Evolutionary conservation across 2,113 vertebrate species (phyloP).

Genomic region (Numenius arquata): DNA sequence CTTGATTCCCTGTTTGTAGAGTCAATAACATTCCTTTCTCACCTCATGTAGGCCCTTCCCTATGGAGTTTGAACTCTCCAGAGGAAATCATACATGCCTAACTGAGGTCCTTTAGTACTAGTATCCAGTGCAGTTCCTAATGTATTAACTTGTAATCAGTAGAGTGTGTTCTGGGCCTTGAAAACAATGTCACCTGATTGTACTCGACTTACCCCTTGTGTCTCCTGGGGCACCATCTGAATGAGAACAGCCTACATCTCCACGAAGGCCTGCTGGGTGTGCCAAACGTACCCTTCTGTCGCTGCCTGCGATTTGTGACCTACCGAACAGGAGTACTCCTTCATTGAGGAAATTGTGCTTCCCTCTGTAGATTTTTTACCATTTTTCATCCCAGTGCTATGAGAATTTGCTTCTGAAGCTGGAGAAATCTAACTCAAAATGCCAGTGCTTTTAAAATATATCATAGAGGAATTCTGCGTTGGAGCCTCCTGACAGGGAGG

Average conservation of each 20-base stretch:
- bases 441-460: background rate
- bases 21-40: background rate
- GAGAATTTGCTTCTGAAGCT: background rate
- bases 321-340: background rate
- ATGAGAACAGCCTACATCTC: background rate
- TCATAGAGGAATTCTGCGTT: background rate
- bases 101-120: background rate
- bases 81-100: background rate
- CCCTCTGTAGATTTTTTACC: background rate
- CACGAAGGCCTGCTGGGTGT: background rate
- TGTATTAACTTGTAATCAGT: conserved; percentile 41
- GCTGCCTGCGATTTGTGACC: background rate
- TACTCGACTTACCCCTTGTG: background rate
- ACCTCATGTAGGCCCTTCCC: background rate
- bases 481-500: background rate
- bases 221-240: background rate
- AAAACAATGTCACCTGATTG: conserved; percentile 24
- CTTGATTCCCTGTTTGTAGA: background rate
- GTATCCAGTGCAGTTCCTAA: background rate
- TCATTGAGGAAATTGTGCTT: background rate
- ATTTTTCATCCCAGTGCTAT: background rate
- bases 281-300: background rate
- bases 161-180: conserved; percentile 43
- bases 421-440: conserved; percentile 6
- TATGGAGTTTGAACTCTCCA: background rate